Conservation (phyloP, 2,888 invertebrate genomes). For the Seira sanloemensis region DNA sequence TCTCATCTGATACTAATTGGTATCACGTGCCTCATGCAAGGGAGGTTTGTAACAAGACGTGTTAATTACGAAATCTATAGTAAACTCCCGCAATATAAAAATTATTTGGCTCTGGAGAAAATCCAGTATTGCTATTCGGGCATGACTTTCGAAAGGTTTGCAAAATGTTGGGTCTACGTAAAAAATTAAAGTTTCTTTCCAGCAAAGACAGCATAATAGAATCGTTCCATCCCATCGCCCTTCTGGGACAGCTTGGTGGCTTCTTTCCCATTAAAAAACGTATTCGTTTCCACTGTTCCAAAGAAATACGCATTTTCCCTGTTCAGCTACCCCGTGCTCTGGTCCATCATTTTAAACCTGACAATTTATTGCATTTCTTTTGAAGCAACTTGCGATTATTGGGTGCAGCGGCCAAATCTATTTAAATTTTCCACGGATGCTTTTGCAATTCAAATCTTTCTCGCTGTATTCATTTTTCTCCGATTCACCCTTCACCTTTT, state of each 20-base stretch:
- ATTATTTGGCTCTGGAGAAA: too few relatives aligned
- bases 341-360: constrained; percentile 46
- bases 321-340: constrained; percentile 40
- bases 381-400: constrained; percentile 43
- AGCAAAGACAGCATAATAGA: too few relatives aligned
- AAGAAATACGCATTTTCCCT: constrained; percentile 22
- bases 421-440: constrained; percentile 57
- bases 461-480: constrained; percentile 44
- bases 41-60: too few relatives aligned
- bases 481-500: constrained; percentile 38
- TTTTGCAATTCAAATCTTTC: constrained; percentile 59
- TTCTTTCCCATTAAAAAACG: constrained; percentile 52
- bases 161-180: too few relatives aligned
- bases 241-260: constrained; percentile 50
- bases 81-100: too few relatives aligned
- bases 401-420: constrained; percentile 32
- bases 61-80: too few relatives aligned
- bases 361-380: constrained; percentile 20
- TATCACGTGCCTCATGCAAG: too few relatives aligned
- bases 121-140: too few relatives aligned
- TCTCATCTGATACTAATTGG: too few relatives aligned
- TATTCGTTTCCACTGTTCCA: constrained; percentile 18
- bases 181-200: too few relatives aligned
- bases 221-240: constrained; percentile 50
- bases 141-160: too few relatives aligned